Percentiles rank a stretch among this genome's conserved stretches.
Conservation (phyloP, 2,888 invertebrate species). For the Tenthredo livida region DNA sequence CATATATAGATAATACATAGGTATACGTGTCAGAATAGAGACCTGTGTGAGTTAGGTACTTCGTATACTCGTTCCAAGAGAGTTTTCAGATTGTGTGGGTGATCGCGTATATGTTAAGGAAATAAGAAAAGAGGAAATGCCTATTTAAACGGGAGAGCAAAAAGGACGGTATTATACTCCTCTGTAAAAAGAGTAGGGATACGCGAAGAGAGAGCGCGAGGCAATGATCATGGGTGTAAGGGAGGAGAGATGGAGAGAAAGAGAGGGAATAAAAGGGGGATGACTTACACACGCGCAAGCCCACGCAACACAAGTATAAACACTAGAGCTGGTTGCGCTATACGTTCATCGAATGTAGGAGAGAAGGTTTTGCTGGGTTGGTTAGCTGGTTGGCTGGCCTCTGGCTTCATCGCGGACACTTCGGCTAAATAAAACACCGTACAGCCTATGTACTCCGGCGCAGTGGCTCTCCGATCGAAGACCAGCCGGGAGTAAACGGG, state of each 20-base stretch:
- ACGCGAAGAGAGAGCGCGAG: conserved; percentile 19
- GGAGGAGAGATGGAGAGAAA: conserved; percentile 48
- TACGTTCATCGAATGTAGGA: conserved; percentile 23
- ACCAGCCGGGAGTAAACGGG: not conserved
- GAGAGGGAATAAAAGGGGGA: conserved; percentile 40
- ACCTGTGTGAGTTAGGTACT: not conserved
- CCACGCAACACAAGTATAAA: conserved; percentile 39
- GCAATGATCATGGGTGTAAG: not conserved
- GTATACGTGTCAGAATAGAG: not conserved
- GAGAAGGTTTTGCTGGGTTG: conserved; percentile 30
- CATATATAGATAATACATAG: not conserved
- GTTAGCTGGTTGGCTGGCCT: conserved; percentile 42
- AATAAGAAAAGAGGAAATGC: conserved; percentile 49
- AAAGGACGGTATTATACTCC: conserved; percentile 6
- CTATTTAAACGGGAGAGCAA: conserved; percentile 35
- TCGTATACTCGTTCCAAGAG: conserved; percentile 1
- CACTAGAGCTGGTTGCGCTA: not conserved
- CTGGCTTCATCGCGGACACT: conserved; percentile 52
- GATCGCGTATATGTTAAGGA: conserved; percentile 17
- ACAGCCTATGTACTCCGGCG: conserved; percentile 28
- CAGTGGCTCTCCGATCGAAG: conserved; percentile 49
- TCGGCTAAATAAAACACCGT: conserved; percentile 52
- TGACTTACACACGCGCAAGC: conserved; percentile 21
- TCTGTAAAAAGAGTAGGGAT: not conserved
- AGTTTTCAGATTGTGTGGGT: conserved; percentile 33